These are phyloP conservation scores for Okamejei kenojei DNA, from an alignment of 2,797 vertebrate species.

Conservation along the genomic window DNA sequence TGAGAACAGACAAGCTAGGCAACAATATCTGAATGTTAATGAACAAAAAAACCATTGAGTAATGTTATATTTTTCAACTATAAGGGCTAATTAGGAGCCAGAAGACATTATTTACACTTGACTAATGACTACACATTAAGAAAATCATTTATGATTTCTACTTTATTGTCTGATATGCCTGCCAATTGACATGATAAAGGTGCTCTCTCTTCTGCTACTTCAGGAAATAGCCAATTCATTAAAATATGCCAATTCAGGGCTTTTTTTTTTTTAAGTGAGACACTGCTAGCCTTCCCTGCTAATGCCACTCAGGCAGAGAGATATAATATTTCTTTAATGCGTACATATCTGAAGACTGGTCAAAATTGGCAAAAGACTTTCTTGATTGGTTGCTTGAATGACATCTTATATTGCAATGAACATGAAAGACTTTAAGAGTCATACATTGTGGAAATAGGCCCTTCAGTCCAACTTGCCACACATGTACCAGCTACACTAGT, in stretches of 20 bases:
- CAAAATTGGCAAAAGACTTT: neutral
- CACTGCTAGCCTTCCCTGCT: neutral
- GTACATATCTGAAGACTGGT: neutral
- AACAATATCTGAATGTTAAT: neutral
- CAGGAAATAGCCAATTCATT: neutral
- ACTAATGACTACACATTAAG: neutral
- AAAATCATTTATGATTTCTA: neutral
- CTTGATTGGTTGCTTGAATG: neutral
- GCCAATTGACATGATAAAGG: no score
- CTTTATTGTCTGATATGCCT: neutral
- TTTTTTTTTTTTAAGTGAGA: no score
- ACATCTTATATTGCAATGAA: neutral
- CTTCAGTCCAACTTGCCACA: no score
- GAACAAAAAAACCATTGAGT: neutral
- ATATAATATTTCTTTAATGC: neutral
- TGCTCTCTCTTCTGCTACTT: neutral
- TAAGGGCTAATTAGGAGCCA: neutral
- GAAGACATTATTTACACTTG: neutral
- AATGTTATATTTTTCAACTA: neutral
- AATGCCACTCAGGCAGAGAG: neutral
- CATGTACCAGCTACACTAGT: no score
- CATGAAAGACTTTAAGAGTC: neutral
- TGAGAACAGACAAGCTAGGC: neutral
- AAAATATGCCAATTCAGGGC: neutral
- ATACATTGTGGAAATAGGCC: no score